Conservation (phyloP, 2,888 invertebrate species). For the Reticulitermes lucifugus region DNA sequence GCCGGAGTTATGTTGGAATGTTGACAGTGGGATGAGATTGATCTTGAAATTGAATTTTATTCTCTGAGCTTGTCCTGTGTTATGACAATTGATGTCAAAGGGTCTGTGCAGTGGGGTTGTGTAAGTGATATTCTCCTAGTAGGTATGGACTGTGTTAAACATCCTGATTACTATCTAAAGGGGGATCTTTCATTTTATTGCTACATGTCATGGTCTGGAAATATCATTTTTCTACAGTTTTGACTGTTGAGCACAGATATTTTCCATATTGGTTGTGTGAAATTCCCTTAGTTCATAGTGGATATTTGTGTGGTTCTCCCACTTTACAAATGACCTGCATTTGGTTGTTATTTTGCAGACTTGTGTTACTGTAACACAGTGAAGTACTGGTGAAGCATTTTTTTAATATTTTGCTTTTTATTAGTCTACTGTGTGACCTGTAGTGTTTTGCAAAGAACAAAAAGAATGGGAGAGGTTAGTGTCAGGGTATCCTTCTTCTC, state of each 20-base stretch:
- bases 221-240: background rate
- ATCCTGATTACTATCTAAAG: background rate
- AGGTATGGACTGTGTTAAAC: background rate
- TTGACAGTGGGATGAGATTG: background rate
- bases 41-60: background rate
- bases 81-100: background rate
- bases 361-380: background rate
- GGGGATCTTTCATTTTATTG: background rate
- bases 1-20: background rate
- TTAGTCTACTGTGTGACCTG: background rate
- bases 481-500: background rate
- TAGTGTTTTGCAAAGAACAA: slow-evolving; percentile 2
- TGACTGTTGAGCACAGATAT: background rate
- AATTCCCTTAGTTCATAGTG: background rate
- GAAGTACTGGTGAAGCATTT: background rate
- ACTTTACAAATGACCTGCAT: background rate
- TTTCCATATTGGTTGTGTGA: background rate
- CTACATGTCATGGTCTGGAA: background rate
- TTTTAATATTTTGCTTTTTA: background rate
- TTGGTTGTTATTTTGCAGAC: background rate
- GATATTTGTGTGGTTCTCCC: slow-evolving; percentile 1
- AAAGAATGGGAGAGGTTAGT: background rate
- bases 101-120: background rate
- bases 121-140: background rate
- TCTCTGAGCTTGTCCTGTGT: background rate